Evolutionary conservation across 2,797 vertebrate species (phyloP).

Genomic region (Pitangus sulphuratus): DNA sequence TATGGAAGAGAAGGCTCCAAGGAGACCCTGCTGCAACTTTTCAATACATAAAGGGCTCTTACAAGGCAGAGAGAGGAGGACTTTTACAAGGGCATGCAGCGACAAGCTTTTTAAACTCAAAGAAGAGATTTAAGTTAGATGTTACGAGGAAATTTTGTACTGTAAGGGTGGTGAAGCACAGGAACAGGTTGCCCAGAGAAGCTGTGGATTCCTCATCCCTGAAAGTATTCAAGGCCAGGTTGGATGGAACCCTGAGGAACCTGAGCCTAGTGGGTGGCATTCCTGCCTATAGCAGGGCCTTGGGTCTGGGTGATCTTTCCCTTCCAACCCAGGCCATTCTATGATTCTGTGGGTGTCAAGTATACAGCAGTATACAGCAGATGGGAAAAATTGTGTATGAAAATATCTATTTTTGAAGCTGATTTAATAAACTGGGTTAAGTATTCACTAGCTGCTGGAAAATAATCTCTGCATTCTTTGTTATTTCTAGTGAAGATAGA

Average conservation of each 20-base stretch:
- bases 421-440: background rate
- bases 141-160: background rate
- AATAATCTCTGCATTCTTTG: background rate
- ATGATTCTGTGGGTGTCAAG: background rate
- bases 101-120: background rate
- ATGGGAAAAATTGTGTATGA: background rate
- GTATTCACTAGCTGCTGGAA: background rate
- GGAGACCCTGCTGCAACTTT: background rate
- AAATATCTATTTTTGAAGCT: background rate
- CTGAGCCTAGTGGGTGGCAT: background rate
- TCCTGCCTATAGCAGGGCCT: accelerated
- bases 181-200: background rate
- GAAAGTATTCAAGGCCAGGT: background rate
- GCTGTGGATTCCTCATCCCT: background rate
- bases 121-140: background rate
- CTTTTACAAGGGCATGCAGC: background rate
- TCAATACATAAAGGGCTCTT: background rate
- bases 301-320: background rate
- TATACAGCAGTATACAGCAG: background rate
- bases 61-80: background rate
- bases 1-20: background rate
- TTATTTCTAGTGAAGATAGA: background rate
- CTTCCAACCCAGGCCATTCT: background rate
- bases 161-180: background rate
- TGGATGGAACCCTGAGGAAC: background rate